Evolutionary conservation across 2,113 vertebrate species (phyloP).

Genomic region (Catharus minimus): DNA sequence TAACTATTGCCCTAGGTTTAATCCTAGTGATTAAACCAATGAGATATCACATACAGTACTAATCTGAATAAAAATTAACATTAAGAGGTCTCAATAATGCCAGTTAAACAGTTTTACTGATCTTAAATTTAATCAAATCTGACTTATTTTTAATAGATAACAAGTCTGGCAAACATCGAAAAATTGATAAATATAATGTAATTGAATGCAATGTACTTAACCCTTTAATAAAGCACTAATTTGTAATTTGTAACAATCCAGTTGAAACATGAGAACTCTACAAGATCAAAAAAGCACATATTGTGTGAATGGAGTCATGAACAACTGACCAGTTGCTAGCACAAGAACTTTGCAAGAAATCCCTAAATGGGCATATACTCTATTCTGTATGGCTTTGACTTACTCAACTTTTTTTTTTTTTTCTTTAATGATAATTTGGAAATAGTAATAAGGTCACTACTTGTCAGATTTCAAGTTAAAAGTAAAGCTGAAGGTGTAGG

Average conservation of each 20-base stretch:
- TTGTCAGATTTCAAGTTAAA: neutral
- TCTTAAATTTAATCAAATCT: constrained; percentile 9
- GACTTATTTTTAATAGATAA: constrained; percentile 9
- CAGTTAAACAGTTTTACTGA: constrained; percentile 1
- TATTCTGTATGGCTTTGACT: neutral
- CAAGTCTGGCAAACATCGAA: neutral
- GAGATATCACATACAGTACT: neutral
- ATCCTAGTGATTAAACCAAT: constrained; percentile 41
- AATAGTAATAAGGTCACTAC: neutral
- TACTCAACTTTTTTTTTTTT: neutral
- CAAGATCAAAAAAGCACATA: neutral
- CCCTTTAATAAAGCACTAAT: neutral
- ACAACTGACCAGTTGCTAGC: neutral
- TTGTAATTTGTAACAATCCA: neutral
- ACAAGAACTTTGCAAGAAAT: neutral
- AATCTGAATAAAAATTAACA: constrained; percentile 11
- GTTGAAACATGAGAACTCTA: neutral
- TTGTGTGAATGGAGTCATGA: neutral
- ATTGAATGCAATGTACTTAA: neutral
- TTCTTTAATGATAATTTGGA: neutral
- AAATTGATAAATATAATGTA: constrained; percentile 29
- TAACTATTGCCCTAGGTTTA: constrained; percentile 24
- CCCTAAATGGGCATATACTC: neutral
- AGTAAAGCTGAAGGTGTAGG: neutral
- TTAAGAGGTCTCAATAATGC: neutral